phyloP scores from a whole-genome alignment of 2,888 invertebrate species.

The Cryptus armator region DNA sequence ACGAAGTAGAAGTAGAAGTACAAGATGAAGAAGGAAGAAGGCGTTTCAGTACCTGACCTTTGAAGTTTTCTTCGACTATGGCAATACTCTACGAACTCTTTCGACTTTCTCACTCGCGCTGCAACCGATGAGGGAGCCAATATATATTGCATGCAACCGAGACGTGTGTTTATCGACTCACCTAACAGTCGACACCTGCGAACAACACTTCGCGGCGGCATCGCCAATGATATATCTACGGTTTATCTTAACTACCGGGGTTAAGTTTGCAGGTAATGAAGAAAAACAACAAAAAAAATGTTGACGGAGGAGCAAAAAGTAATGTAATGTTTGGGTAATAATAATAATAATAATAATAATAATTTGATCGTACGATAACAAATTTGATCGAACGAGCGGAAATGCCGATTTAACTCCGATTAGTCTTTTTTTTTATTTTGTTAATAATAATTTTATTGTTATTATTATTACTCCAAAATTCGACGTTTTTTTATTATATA shows the following conservation, averaged over 20 bases:
- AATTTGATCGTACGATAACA: not conserved
- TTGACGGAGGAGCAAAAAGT: not conserved
- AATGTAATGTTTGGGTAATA: no score
- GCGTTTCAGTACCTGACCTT: conserved; percentile 78
- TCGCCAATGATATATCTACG: not conserved
- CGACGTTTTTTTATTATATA: no score
- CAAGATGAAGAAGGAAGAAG: conserved; percentile 60
- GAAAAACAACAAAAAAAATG: not conserved
- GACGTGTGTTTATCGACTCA: conserved; percentile 62
- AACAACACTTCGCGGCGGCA: conserved; percentile 8
- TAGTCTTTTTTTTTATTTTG: no score
- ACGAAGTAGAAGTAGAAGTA: conserved; percentile 2
- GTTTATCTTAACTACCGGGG: not conserved
- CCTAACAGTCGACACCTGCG: conserved; percentile 64
- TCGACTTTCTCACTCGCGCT: conserved; percentile 49
- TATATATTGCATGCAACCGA: conserved; percentile 53
- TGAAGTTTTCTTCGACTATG: conserved; percentile 77
- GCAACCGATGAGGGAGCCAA: conserved; percentile 49
- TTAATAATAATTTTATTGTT: not conserved
- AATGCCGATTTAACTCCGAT: no score
- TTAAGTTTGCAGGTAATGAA: not conserved
- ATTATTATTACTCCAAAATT: not conserved
- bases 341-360: no score
- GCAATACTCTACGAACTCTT: conserved; percentile 10
- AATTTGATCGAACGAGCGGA: not conserved